Evolutionary conservation across 2,113 vertebrate genomes (phyloP).

Genomic region (Solenodon paradoxus): DNA sequence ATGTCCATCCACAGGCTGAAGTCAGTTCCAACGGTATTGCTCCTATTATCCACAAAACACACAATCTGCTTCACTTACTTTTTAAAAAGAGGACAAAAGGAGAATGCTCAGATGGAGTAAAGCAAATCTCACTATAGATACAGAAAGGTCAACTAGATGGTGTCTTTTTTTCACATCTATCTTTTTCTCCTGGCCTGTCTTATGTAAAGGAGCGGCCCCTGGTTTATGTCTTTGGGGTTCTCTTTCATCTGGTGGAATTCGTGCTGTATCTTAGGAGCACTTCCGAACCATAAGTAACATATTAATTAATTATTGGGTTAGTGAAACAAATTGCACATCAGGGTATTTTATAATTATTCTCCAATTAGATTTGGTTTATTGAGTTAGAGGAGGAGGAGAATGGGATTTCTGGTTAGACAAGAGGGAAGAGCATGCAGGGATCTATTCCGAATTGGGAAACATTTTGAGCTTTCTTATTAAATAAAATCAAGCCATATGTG

Average conservation of each 20-base stretch:
- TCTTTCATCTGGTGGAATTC: constrained; percentile 58
- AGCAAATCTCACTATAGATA: constrained; percentile 19
- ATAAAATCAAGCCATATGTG: constrained; percentile 42
- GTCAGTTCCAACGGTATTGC: background rate
- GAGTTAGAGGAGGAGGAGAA: constrained; percentile 68
- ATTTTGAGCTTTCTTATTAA: constrained; percentile 66
- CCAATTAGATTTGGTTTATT: constrained; percentile 77
- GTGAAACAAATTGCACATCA: constrained; percentile 77
- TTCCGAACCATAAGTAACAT: constrained; percentile 63
- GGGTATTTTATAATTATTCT: constrained; percentile 78
- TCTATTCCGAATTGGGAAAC: constrained; percentile 64
- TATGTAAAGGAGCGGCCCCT: constrained; percentile 15
- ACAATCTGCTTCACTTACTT: background rate
- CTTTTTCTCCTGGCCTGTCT: constrained; percentile 38
- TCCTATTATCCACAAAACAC: constrained; percentile 53
- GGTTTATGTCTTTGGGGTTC: constrained; percentile 46
- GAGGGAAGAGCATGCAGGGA: constrained; percentile 48
- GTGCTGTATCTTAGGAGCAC: constrained; percentile 60
- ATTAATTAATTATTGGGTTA: constrained; percentile 76
- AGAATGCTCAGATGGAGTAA: background rate
- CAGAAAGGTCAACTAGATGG: background rate
- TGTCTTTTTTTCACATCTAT: constrained; percentile 5
- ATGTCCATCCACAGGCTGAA: constrained; percentile 4
- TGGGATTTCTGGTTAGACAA: constrained; percentile 70
- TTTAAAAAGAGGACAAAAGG: background rate